A percentile compares a stretch with the other conserved stretches of the same genome.
phyloP scores from a whole-genome alignment of 2,797 vertebrate genomes.

The Anabas testudineus region DNA sequence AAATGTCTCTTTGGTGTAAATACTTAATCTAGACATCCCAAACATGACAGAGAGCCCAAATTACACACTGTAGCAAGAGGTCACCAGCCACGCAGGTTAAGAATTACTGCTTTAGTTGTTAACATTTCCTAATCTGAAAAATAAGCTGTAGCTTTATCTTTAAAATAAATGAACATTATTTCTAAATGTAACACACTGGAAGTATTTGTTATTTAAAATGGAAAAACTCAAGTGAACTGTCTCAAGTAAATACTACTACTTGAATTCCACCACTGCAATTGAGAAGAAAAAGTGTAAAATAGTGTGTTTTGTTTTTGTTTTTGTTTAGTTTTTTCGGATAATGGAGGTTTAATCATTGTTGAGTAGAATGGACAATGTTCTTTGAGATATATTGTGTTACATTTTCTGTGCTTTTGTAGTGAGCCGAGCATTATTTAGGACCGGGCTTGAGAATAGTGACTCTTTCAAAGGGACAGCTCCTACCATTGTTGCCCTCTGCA shows the following conservation, averaged over 20 bases:
- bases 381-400: constrained; percentile 86
- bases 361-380: constrained; percentile 67
- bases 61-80: too few relatives aligned
- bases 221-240: background rate
- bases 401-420: constrained; percentile 83
- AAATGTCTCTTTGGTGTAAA: background rate
- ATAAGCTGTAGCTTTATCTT: background rate
- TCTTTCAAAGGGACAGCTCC: constrained; percentile 75
- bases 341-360: constrained; percentile 66
- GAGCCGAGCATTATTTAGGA: constrained; percentile 81
- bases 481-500: constrained; percentile 79
- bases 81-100: background rate
- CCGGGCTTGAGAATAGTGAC: constrained; percentile 78
- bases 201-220: background rate
- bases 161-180: background rate
- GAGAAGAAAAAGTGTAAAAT: background rate
- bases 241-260: background rate
- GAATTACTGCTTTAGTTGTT: background rate
- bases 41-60: background rate
- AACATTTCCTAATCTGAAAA: background rate
- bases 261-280: background rate
- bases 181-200: background rate
- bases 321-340: constrained; percentile 25
- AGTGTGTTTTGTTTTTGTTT: background rate
- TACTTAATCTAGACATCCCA: background rate